phyloP scores from a whole-genome alignment of 2,113 vertebrate species.

The Grammomys dolichurus region DNA sequence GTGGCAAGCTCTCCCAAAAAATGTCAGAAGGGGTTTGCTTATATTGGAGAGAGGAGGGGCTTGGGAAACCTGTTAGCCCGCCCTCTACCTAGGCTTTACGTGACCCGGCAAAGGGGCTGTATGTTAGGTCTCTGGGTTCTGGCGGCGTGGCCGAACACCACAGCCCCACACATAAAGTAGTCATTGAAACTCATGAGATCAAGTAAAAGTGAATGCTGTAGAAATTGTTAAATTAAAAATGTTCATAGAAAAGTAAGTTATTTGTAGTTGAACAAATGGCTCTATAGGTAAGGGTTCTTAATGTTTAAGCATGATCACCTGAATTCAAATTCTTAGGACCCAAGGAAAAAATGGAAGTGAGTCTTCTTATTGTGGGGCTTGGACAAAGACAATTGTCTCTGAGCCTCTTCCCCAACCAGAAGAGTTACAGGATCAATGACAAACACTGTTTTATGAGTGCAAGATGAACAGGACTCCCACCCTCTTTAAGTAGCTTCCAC shows the following conservation, averaged over 20 bases:
- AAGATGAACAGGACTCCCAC: background rate
- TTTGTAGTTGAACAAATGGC: background rate
- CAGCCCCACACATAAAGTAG: background rate
- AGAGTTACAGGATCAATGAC: background rate
- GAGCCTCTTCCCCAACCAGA: no score
- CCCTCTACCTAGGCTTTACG: no score
- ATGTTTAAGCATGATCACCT: no score
- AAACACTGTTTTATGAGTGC: no score
- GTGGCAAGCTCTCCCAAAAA: no score
- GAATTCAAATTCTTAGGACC: background rate
- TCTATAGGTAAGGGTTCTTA: background rate
- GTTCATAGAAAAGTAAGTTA: background rate
- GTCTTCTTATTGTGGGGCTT: no score
- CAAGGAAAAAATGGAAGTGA: background rate
- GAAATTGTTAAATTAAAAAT: conserved; percentile 18
- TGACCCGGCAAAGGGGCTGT: no score
- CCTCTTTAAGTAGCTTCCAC: background rate
- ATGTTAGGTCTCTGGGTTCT: no score
- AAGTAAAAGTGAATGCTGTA: conserved; percentile 34
- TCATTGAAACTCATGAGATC: conserved; percentile 12
- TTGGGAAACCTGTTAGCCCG: no score
- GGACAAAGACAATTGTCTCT: background rate
- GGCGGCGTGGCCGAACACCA: no score
- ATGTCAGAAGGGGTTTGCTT: no score
- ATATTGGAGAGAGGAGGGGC: no score